Percentiles rank a stretch among this genome's conserved stretches.
Conservation (phyloP, 2,888 invertebrate genomes). For the Arge pagana region DNA sequence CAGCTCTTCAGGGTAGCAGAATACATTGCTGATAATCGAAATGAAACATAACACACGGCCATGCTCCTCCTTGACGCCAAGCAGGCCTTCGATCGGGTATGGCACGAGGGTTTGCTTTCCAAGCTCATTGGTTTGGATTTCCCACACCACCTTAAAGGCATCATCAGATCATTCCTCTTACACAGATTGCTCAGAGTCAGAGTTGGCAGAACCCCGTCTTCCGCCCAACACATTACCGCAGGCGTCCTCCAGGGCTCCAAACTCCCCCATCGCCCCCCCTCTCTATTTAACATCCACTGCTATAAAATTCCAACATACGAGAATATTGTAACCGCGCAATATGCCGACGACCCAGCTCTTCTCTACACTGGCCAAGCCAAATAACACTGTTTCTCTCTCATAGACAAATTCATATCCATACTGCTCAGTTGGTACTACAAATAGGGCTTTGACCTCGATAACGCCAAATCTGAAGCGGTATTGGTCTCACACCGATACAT, state of each 20-base stretch:
- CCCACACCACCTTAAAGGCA: not conserved
- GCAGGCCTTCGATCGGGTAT: not conserved
- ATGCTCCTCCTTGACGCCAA: not conserved
- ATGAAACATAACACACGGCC: not conserved
- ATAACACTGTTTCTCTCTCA: too few species aligned
- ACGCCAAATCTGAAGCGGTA: too few species aligned
- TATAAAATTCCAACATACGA: too few species aligned
- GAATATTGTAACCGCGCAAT: too few species aligned
- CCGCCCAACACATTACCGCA: not conserved
- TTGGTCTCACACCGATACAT: too few species aligned
- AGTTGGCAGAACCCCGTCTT: not conserved
- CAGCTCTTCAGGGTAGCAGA: conserved; percentile 19
- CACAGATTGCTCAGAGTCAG: not conserved
- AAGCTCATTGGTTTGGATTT: not conserved
- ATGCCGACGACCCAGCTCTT: too few species aligned
- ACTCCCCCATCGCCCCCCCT: too few species aligned
- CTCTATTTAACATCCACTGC: too few species aligned
- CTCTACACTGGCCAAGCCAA: too few species aligned
- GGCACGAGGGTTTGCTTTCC: not conserved
- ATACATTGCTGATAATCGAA: conserved; percentile 7
- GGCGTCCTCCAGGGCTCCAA: not conserved
- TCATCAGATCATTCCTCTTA: not conserved
- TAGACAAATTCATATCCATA: too few species aligned
- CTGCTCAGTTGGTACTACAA: too few species aligned
- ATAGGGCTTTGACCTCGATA: too few species aligned